phyloP scores from a whole-genome alignment of 2,113 vertebrate species.

The Hyaena hyaena region DNA sequence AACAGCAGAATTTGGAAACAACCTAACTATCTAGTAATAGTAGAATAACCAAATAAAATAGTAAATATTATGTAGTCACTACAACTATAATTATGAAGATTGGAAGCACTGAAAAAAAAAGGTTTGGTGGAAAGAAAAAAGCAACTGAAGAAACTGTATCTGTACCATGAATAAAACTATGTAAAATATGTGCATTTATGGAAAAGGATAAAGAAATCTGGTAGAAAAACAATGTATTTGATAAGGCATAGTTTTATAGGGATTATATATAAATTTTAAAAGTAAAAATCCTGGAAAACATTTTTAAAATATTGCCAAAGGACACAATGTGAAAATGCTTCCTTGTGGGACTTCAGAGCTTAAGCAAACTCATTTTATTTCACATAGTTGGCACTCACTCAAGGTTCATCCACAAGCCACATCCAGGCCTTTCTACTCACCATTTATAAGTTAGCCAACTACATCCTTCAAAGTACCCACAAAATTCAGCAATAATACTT shows the following conservation, averaged over 20 bases:
- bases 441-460: not conserved
- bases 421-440: not conserved
- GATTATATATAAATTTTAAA: not conserved
- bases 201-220: not conserved
- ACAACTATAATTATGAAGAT: not conserved
- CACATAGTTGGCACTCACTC: not conserved
- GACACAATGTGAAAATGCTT: not conserved
- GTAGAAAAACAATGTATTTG: not conserved
- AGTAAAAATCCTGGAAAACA: slow-evolving; percentile 2
- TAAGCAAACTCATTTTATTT: not conserved
- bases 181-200: not conserved
- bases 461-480: not conserved
- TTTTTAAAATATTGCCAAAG: not conserved
- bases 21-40: not conserved
- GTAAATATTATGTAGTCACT: not conserved
- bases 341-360: not conserved
- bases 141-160: not conserved
- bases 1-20: slow-evolving; percentile 29
- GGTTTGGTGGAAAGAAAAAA: not conserved
- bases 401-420: not conserved
- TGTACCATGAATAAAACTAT: not conserved
- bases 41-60: slow-evolving; percentile 33
- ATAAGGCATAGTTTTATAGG: not conserved
- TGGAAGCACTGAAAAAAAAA: not conserved
- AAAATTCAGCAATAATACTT: not conserved